These are phyloP conservation scores for Intoshia linei DNA, from an alignment of 1,140 invertebrate genomes.

Conservation along the genomic window DNA sequence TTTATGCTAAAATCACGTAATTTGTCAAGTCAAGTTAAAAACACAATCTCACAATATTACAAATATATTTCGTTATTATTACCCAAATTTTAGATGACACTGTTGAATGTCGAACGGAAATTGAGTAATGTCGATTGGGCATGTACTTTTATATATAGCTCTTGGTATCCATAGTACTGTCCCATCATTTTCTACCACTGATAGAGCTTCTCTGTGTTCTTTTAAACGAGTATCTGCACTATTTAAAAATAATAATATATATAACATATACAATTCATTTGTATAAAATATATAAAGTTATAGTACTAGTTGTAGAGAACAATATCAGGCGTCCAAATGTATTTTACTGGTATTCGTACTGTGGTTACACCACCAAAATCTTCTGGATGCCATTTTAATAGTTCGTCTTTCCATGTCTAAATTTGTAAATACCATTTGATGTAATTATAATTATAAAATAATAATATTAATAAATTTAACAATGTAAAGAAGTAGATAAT, in stretches of 20 bases:
- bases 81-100: constrained; percentile 31
- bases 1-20: no score
- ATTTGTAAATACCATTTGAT: constrained; percentile 5
- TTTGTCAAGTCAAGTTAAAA: no score
- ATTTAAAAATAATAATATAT: no score
- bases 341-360: constrained; percentile 16
- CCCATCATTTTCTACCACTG: constrained; percentile 35
- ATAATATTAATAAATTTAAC: no score
- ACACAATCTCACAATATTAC: no score
- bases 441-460: no score
- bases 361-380: constrained; percentile 19
- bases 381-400: constrained; percentile 20
- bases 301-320: constrained; percentile 20
- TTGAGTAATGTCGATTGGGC: constrained; percentile 33
- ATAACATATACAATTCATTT: no score
- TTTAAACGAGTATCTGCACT: constrained; percentile 8
- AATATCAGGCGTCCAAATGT: constrained; percentile 25
- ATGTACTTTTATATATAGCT: constrained; percentile 78
- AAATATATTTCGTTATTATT: no score
- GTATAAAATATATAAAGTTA: no score
- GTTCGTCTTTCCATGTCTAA: constrained; percentile 23
- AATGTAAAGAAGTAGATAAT: no score
- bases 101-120: constrained; percentile 33
- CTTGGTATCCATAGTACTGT: constrained; percentile 74
- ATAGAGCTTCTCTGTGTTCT: constrained; percentile 8